These are phyloP conservation scores for Peromyscus californicus DNA, from an alignment of 2,113 vertebrate species.

Conservation along the genomic window DNA sequence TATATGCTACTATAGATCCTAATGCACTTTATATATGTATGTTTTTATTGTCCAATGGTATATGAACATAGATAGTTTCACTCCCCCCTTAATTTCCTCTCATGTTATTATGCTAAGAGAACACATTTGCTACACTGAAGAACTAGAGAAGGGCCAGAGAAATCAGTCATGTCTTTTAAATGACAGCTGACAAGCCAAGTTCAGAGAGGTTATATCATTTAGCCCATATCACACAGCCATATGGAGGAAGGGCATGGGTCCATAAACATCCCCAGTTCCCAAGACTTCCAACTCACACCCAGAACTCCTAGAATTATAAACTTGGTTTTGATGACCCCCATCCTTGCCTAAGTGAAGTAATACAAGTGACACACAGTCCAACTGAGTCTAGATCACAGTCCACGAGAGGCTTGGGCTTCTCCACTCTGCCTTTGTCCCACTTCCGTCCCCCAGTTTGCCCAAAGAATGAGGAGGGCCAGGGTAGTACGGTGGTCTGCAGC, in stretches of 20 bases:
- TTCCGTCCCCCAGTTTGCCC: fast-evolving
- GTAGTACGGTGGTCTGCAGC: fast-evolving
- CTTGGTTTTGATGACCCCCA: background rate
- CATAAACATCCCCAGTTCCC: background rate
- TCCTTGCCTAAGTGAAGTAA: background rate
- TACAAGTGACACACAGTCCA: fast-evolving
- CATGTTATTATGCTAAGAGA: background rate
- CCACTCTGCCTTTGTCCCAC: background rate
- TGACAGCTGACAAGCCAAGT: background rate
- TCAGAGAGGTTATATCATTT: background rate
- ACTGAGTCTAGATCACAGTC: fast-evolving
- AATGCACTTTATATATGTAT: background rate
- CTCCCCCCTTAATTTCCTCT: background rate
- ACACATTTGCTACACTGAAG: no score
- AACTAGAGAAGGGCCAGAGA: background rate
- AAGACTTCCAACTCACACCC: fast-evolving
- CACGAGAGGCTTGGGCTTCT: fast-evolving
- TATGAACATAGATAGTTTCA: background rate
- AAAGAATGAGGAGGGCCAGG: background rate
- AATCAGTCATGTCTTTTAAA: background rate
- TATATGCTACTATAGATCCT: background rate
- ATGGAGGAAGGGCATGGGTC: background rate
- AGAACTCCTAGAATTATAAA: background rate
- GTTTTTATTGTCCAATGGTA: background rate
- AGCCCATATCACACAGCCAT: background rate